phyloP scores from a whole-genome alignment of 1,140 invertebrate species.

The Tetragonula clypearis region DNA sequence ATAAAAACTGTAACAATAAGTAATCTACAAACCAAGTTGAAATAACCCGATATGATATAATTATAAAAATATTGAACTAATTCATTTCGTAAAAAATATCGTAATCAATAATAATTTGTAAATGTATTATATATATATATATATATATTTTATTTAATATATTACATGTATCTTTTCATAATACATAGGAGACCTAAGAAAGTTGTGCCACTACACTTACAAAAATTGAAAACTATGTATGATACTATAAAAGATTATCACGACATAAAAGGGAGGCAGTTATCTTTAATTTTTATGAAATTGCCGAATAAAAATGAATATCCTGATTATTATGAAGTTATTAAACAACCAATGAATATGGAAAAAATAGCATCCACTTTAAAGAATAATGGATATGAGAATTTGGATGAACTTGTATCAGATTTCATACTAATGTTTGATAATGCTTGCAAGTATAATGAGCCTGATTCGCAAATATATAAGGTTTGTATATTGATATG shows the following conservation, averaged over 20 bases:
- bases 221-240: constrained; percentile 93
- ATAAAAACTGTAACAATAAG: no score
- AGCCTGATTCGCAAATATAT: constrained; percentile 99
- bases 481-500: constrained; percentile 84
- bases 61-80: not conserved
- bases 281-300: constrained; percentile 97
- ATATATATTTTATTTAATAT: constrained; percentile 4
- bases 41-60: not conserved
- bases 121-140: not conserved
- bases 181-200: constrained; percentile 80
- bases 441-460: constrained; percentile 99
- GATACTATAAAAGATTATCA: constrained; percentile 94
- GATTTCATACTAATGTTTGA: constrained; percentile 99
- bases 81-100: not conserved
- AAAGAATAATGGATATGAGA: constrained; percentile 90
- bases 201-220: constrained; percentile 84
- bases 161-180: not conserved
- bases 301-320: constrained; percentile 97
- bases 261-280: constrained; percentile 92
- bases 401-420: constrained; percentile 93
- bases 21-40: no score
- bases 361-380: constrained; percentile 96
- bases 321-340: constrained; percentile 99
- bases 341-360: constrained; percentile 98
- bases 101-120: not conserved